Evolutionary conservation across 1,140 invertebrate species (phyloP).

Genomic region (Odontomachus brunneus): DNA sequence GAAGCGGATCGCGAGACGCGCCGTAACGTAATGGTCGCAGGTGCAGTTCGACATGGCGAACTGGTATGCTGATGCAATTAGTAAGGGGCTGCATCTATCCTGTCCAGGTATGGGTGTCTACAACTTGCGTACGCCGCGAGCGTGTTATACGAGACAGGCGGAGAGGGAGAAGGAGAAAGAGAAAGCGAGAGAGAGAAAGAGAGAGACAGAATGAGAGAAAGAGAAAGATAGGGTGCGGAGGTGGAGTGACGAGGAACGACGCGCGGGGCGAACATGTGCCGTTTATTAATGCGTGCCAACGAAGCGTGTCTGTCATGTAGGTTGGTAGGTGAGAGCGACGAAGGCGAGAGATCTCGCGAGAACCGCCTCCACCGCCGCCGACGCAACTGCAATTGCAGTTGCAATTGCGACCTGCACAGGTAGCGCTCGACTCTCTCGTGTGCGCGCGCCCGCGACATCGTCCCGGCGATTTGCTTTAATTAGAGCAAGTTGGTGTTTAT

Average conservation of each 20-base stretch:
- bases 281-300: constrained; percentile 82
- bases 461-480: constrained; percentile 79
- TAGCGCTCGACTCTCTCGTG: background rate
- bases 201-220: constrained; percentile 38
- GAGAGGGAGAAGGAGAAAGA: constrained; percentile 18
- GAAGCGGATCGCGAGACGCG: constrained; percentile 32
- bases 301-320: constrained; percentile 81
- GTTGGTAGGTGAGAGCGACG: constrained; percentile 70
- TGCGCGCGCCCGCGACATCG: constrained; percentile 56
- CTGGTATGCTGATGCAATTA: constrained; percentile 83
- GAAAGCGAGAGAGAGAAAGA: constrained; percentile 11
- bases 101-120: constrained; percentile 67
- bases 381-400: constrained; percentile 60
- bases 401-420: constrained; percentile 13
- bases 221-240: constrained; percentile 13
- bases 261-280: constrained; percentile 62
- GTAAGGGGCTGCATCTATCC: constrained; percentile 76
- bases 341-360: constrained; percentile 64
- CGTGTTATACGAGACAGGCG: background rate
- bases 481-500: constrained; percentile 81
- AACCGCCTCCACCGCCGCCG: constrained; percentile 43
- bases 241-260: constrained; percentile 12
- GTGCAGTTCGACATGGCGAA: constrained; percentile 79
- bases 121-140: constrained; percentile 35
- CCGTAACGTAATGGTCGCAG: constrained; percentile 73